These are phyloP conservation scores for Pavo muticus DNA, from an alignment of 2,113 vertebrate genomes.

Conservation along the genomic window DNA sequence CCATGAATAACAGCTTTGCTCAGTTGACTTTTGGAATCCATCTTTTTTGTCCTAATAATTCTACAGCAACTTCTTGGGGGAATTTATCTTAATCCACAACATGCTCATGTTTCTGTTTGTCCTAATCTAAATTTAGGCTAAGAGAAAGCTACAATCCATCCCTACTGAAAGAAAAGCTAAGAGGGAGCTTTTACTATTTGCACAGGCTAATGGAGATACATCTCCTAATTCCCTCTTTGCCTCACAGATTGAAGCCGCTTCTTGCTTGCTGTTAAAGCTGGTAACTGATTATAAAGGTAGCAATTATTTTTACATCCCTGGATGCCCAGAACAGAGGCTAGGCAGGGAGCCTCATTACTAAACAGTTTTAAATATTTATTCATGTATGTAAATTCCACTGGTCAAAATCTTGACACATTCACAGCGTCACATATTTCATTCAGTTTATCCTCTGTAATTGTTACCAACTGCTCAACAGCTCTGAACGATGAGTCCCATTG, in stretches of 20 bases:
- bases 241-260: constrained; percentile 1
- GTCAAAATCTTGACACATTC: constrained; percentile 70
- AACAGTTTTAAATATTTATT: constrained; percentile 69
- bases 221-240: constrained; percentile 19
- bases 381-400: constrained; percentile 74
- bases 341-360: constrained; percentile 37
- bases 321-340: constrained; percentile 14
- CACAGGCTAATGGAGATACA: constrained; percentile 48
- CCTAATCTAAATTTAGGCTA: constrained; percentile 30
- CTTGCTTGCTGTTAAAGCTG: constrained; percentile 38
- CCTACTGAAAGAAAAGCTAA: not conserved
- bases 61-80: constrained; percentile 29
- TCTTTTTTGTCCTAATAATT: constrained; percentile 21
- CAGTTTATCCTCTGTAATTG: constrained; percentile 75
- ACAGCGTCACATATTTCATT: constrained; percentile 67
- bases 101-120: not conserved
- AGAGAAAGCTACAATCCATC: constrained; percentile 18
- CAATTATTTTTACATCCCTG: constrained; percentile 52
- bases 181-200: constrained; percentile 43
- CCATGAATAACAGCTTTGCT: constrained; percentile 9
- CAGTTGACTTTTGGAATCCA: constrained; percentile 20
- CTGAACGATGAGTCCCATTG: constrained; percentile 69
- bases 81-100: constrained; percentile 47
- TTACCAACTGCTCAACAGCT: constrained; percentile 71
- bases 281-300: constrained; percentile 59